Base-by-base conservation (phyloP, 2,113 vertebrate genomes). In the Archilochus colubris region DNA sequence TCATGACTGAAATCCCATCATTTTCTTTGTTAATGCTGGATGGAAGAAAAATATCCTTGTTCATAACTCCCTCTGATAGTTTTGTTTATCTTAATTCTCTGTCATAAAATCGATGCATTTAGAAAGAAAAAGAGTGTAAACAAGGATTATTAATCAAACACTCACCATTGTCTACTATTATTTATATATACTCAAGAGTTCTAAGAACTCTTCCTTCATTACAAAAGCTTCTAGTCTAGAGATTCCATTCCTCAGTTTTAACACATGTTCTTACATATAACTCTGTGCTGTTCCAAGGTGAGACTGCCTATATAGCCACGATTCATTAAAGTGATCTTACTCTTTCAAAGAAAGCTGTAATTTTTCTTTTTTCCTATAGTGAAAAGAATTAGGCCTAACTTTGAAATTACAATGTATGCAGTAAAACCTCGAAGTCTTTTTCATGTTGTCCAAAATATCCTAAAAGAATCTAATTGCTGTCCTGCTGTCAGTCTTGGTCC, bases 181-280 rank as follows among this genome's bases (percentile, higher is more conserved):
- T 40, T 66, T 54, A 40, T 27, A n/a, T 46, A 58, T 15, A 53
- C 5, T 27, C 24, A 66, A 40, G 8, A 74, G 62, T 66, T 19
- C 15, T 15, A 55, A 43, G 25, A 40, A 40, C 40, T 40, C 40
- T 40, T 40, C 40, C 40, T 40, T 40, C 40, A 40, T 40, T 63
- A 23, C 11, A 38, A 63, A 88, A 53, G 9, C 5, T 54, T 76
- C 61, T 87, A 61, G 6, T 38, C 17, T 50, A 9, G 13, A 83
- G 9, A 57, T 43, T 3, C 3, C 7, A 51, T 75, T 70, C 36
- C 14, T 70, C 14, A 20, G 14, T 61, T 69, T 89, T 66, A 66
- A 62, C 19, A 40, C 0, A 51, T 7, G 0, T 64, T 20, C 12
- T 51, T 88, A 11, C 21, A 18, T 16, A 12, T 21, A 51, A 38